Evolutionary conservation across 2,888 invertebrate species (phyloP).

Genomic region (Hoplodrina blanda): DNA sequence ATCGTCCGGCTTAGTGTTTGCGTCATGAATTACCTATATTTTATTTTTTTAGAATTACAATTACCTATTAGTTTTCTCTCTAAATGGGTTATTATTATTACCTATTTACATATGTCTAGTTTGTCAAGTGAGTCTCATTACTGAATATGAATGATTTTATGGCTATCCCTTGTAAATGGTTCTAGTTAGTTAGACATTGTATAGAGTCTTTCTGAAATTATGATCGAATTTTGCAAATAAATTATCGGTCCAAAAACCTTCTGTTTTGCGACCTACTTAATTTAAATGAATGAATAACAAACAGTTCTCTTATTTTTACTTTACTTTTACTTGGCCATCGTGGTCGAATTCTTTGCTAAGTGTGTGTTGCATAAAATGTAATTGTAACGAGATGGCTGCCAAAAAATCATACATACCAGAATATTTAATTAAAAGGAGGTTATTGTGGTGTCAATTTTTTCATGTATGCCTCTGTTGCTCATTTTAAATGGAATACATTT

Average conservation of each 20-base stretch:
- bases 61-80: too few species aligned
- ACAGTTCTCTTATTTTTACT: constrained; percentile 5
- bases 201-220: background rate
- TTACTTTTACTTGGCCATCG: background rate
- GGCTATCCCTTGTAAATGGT: too few species aligned
- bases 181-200: too few species aligned
- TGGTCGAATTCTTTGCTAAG: constrained; percentile 3
- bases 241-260: constrained; percentile 15
- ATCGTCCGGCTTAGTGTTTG: constrained; percentile 8
- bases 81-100: too few species aligned
- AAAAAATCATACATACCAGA: constrained; percentile 13
- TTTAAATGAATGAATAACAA: constrained; percentile 19
- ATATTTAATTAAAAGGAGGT: constrained; percentile 1
- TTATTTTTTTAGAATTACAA: constrained; percentile 4
- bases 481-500: constrained; percentile 6
- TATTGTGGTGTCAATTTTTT: background rate
- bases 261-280: constrained; percentile 9
- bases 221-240: constrained; percentile 8
- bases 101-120: too few species aligned
- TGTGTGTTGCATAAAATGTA: constrained; percentile 30
- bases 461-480: background rate
- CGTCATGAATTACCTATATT: background rate
- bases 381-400: constrained; percentile 16
- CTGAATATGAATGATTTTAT: too few species aligned
- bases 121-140: too few species aligned